phyloP scores from a whole-genome alignment of 2,797 vertebrate species.

The Hirundo rustica region DNA sequence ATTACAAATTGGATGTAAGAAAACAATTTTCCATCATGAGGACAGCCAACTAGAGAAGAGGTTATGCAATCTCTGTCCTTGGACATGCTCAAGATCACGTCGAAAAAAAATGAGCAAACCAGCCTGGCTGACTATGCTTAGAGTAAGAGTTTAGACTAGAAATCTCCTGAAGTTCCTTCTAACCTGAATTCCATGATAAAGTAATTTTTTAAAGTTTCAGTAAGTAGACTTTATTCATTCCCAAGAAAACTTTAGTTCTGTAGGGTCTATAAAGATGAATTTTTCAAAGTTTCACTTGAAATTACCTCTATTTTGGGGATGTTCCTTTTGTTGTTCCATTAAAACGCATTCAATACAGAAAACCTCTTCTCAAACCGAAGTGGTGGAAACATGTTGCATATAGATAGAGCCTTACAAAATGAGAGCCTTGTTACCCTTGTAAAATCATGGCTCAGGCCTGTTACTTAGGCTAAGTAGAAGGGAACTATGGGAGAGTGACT shows the following conservation, averaged over 20 bases:
- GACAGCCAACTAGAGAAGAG: background rate
- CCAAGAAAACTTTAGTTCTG: background rate
- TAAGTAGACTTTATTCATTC: background rate
- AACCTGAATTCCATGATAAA: background rate
- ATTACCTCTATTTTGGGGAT: background rate
- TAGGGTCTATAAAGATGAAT: background rate
- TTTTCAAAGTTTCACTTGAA: background rate
- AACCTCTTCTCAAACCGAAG: background rate
- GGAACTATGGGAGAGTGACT: background rate
- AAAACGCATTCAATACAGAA: background rate
- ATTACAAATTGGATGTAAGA: background rate
- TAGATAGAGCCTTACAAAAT: background rate
- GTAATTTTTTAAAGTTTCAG: background rate
- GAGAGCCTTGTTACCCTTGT: background rate
- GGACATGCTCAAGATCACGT: background rate
- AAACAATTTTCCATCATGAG: background rate
- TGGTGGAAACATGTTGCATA: background rate
- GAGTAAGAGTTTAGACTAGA: background rate
- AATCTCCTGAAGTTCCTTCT: background rate
- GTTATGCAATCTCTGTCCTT: background rate
- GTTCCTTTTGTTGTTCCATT: background rate
- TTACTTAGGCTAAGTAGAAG: background rate
- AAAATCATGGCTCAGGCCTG: background rate
- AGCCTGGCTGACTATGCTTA: background rate
- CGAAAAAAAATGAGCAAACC: background rate